These are phyloP conservation scores for Dromaius novaehollandiae DNA, from an alignment of 2,113 vertebrate genomes.

Conservation along the genomic window DNA sequence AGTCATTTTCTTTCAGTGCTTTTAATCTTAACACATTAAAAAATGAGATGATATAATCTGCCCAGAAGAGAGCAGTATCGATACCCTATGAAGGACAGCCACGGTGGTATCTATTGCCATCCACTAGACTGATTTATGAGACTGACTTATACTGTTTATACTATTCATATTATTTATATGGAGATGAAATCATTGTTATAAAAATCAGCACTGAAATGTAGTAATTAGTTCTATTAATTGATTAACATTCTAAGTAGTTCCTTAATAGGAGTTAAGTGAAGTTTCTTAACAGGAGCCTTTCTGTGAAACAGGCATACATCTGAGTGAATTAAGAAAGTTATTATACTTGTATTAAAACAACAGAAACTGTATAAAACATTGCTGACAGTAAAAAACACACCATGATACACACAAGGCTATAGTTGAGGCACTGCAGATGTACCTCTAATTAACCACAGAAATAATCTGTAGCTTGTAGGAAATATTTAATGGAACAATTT, in stretches of 20 bases:
- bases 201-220: background rate
- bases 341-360: background rate
- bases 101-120: background rate
- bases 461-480: background rate
- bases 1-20: background rate
- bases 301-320: background rate
- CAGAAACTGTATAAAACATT: background rate
- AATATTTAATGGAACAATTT: background rate
- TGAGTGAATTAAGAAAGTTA: background rate
- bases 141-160: background rate
- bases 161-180: background rate
- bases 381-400: background rate
- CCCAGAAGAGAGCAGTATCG: conserved; percentile 48
- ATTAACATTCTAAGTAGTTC: background rate
- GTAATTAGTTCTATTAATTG: background rate
- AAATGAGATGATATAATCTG: background rate
- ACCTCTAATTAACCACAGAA: conserved; percentile 21
- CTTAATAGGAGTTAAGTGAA: background rate
- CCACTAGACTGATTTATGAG: background rate
- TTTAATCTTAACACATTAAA: background rate
- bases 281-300: background rate
- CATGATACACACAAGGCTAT: background rate
- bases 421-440: conserved; percentile 39
- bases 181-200: background rate
- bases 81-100: background rate